These are phyloP conservation scores for Cybosia mesomella DNA, from an alignment of 2,888 invertebrate genomes.

Conservation along the genomic window DNA sequence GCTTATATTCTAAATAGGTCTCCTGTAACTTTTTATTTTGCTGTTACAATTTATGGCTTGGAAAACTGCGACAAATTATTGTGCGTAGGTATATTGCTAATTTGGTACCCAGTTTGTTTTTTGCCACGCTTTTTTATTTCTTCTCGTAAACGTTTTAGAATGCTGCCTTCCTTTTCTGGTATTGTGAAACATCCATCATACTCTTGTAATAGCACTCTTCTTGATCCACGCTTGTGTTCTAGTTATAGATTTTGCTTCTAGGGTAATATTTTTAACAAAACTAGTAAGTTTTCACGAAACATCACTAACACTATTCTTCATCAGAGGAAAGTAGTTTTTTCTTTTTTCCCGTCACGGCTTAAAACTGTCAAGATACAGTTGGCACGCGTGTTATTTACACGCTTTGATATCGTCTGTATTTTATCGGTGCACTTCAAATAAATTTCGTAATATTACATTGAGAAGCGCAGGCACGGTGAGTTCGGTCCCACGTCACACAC, in stretches of 20 bases:
- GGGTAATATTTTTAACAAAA: not conserved
- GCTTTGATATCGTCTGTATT: not conserved
- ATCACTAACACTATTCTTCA: not conserved
- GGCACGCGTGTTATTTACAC: not conserved
- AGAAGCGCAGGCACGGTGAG: constrained; percentile 3
- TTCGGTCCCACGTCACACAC: not conserved
- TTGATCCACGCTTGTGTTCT: not conserved
- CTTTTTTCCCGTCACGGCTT: not conserved
- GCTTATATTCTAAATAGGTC: no score
- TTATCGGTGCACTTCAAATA: constrained; percentile 1
- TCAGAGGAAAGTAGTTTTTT: not conserved
- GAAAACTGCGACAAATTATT: no score
- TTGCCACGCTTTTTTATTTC: no score
- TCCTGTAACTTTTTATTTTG: no score
- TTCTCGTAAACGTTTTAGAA: no score
- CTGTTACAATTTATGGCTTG: no score
- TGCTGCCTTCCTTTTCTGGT: no score
- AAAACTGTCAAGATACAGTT: not conserved
- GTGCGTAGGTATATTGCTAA: no score
- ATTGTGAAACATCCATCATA: not conserved
- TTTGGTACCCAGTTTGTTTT: no score
- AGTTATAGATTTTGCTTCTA: not conserved
- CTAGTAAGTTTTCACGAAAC: not conserved
- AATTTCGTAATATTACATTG: not conserved
- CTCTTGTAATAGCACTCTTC: not conserved